Conservation (phyloP, 2,888 invertebrate genomes). For the Scaptodrosophila latifasciaeformis region DNA sequence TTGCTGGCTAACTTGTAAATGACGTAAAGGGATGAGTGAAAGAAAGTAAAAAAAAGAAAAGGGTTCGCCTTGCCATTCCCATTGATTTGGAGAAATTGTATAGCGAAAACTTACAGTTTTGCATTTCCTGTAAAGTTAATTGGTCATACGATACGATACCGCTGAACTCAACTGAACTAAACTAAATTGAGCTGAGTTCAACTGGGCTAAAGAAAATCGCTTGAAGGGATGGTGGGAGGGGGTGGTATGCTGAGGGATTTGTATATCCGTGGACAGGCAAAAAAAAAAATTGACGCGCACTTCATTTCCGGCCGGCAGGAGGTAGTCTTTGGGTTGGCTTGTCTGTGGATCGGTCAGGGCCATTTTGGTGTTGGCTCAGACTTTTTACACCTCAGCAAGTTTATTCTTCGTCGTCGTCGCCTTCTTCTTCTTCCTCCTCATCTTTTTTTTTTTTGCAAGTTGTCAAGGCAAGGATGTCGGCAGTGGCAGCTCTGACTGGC, state of each 20-base stretch:
- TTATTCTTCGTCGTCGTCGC: too few relatives aligned
- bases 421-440: too few relatives aligned
- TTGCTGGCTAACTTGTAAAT: background rate
- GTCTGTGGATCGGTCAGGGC: too few relatives aligned
- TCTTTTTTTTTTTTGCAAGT: background rate
- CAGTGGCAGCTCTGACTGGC: background rate
- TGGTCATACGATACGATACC: slow-evolving; percentile 54
- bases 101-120: slow-evolving; percentile 14
- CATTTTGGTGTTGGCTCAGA: background rate
- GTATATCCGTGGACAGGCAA: background rate
- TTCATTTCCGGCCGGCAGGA: background rate
- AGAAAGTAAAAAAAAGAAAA: slow-evolving; percentile 11
- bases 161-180: too few relatives aligned
- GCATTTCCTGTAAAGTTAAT: slow-evolving; percentile 44
- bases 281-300: background rate
- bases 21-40: too few relatives aligned
- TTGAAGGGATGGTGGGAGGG: background rate
- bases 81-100: slow-evolving; percentile 1
- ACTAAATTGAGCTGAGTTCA: too few relatives aligned
- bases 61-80: background rate
- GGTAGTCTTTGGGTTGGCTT: too few relatives aligned
- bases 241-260: background rate
- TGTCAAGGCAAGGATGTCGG: background rate
- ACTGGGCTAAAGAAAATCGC: too few relatives aligned
- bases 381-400: slow-evolving; percentile 5